A percentile compares a stretch with the other conserved stretches of the same genome.
Conservation (phyloP, 2,888 invertebrate genomes). For the Trilocha varians region DNA sequence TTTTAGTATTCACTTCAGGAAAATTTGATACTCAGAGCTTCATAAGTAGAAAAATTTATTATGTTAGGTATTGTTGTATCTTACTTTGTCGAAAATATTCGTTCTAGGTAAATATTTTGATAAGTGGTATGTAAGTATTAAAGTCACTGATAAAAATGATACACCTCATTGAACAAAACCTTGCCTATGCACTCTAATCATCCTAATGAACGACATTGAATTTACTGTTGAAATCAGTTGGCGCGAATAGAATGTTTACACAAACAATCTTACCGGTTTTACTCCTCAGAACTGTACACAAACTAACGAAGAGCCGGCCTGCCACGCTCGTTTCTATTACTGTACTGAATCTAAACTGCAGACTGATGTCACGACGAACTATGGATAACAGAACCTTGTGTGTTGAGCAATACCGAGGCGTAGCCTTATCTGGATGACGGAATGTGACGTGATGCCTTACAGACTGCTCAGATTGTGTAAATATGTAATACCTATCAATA, state of each 20-base stretch:
- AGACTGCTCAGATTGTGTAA: too few species aligned
- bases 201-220: conserved; percentile 13
- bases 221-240: conserved; percentile 12
- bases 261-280: conserved; percentile 34
- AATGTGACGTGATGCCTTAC: conserved; percentile 22
- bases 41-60: too few species aligned
- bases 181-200: conserved; percentile 15
- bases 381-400: conserved; percentile 19
- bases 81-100: too few species aligned
- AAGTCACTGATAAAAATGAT: too few species aligned
- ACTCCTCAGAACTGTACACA: conserved; percentile 17
- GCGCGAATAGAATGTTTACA: conserved; percentile 26
- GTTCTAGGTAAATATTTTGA: too few species aligned
- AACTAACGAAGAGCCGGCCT: conserved; percentile 20
- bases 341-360: conserved; percentile 19
- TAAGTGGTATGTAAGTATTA: too few species aligned
- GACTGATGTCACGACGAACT: conserved; percentile 16
- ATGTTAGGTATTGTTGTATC: too few species aligned
- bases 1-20: too few species aligned
- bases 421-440: conserved; percentile 46
- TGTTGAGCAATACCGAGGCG: conserved; percentile 16
- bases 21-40: too few species aligned
- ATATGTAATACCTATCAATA: too few species aligned
- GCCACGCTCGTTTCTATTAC: conserved; percentile 25
- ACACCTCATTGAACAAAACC: conserved; percentile 8